These are phyloP conservation scores for Centruroides sculpturatus DNA, from an alignment of 1,140 invertebrate genomes.

Conservation along the genomic window DNA sequence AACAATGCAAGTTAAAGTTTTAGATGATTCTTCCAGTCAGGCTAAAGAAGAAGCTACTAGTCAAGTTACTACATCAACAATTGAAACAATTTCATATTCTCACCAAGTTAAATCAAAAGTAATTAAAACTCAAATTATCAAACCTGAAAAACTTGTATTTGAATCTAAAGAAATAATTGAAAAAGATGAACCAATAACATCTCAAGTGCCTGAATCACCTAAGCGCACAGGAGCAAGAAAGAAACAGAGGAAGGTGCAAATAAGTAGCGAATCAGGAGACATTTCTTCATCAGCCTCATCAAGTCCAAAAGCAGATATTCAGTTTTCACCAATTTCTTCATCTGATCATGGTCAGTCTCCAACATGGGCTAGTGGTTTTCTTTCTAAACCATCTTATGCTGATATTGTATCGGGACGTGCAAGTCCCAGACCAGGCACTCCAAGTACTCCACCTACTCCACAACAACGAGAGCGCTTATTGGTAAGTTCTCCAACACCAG, in stretches of 20 bases:
- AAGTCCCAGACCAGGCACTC: conserved; percentile 5
- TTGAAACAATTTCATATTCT: too few species aligned
- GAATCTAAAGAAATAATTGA: too few species aligned
- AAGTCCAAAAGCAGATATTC: background rate
- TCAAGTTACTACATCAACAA: too few species aligned
- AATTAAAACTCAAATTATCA: too few species aligned
- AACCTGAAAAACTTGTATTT: too few species aligned
- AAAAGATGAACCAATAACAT: too few species aligned
- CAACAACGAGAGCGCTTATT: background rate
- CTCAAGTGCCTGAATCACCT: background rate
- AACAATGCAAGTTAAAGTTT: too few species aligned
- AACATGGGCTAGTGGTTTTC: conserved; percentile 12
- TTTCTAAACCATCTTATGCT: conserved; percentile 15
- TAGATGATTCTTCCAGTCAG: too few species aligned
- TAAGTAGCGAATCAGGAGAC: background rate
- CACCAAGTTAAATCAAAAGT: too few species aligned
- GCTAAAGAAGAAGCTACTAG: too few species aligned
- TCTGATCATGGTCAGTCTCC: background rate
- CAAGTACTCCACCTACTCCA: background rate
- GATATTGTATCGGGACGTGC: conserved; percentile 10
- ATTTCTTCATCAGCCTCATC: background rate
- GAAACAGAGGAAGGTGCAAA: too few species aligned
- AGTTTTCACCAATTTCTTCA: background rate
- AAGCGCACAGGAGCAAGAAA: too few species aligned
- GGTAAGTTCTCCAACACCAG: background rate